These are phyloP conservation scores for Pegea sp. DNA, from an alignment of 23 tunicate genomes.

Conservation along the genomic window DNA sequence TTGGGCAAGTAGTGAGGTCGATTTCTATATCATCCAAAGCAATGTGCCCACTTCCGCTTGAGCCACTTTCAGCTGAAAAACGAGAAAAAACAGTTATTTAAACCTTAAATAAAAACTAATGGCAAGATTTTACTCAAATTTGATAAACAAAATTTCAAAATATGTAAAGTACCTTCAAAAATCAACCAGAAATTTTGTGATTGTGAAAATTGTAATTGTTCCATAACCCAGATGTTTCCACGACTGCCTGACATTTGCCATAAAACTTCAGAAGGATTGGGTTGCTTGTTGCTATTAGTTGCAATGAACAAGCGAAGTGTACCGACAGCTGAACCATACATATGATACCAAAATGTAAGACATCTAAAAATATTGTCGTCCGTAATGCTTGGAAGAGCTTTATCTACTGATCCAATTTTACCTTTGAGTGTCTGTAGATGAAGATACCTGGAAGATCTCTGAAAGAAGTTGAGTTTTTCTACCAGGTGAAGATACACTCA, in stretches of 20 bases:
- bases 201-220: constrained; percentile 8
- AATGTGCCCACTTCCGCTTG: constrained; percentile 21
- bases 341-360: constrained; percentile 65
- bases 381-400: not conserved
- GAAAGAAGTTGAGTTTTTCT: constrained; percentile 39
- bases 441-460: constrained; percentile 13
- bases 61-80: constrained; percentile 9
- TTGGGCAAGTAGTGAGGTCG: constrained; percentile 39
- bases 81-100: not conserved
- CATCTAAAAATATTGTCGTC: constrained; percentile 17
- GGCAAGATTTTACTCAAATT: too few species aligned
- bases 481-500: constrained; percentile 13
- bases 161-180: constrained; percentile 47
- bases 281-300: constrained; percentile 6
- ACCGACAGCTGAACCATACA: constrained; percentile 71
- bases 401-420: not conserved
- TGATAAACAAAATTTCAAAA: too few species aligned
- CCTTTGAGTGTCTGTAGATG: constrained; percentile 7
- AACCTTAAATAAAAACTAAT: too few species aligned
- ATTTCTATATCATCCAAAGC: constrained; percentile 60
- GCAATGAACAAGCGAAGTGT: constrained; percentile 26
- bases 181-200: constrained; percentile 42
- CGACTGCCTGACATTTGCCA: constrained; percentile 26
- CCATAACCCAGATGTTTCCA: constrained; percentile 33
- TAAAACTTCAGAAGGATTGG: constrained; percentile 7